These are phyloP conservation scores for Pomatostomus ruficeps DNA, from an alignment of 2,113 vertebrate genomes.

Conservation along the genomic window DNA sequence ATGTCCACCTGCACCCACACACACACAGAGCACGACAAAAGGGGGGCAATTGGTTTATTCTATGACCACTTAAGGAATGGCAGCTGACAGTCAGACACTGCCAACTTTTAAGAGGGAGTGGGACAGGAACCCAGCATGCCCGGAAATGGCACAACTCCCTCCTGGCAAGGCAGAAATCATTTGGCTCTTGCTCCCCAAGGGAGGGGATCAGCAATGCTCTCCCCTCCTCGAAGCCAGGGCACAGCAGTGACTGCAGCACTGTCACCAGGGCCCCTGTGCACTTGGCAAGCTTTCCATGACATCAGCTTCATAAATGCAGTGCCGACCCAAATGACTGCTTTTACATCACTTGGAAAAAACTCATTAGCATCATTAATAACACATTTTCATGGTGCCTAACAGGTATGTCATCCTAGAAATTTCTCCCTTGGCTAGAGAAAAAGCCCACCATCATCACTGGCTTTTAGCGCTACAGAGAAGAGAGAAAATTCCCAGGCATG, in stretches of 20 bases:
- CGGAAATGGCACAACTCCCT: constrained; percentile 29
- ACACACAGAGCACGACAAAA: neutral
- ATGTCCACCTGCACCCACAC: constrained; percentile 47
- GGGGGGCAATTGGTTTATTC: constrained; percentile 10
- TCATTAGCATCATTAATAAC: constrained; percentile 51
- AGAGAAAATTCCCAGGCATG: neutral
- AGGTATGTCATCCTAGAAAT: neutral
- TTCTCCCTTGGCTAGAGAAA: constrained; percentile 22
- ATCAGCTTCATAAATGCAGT: constrained; percentile 44
- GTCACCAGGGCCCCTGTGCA: neutral
- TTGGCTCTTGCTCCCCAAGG: neutral
- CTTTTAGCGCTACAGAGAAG: neutral
- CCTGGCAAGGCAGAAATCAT: neutral
- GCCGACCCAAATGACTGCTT: constrained; percentile 9
- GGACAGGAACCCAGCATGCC: constrained; percentile 6
- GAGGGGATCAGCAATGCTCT: neutral
- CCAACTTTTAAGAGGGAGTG: constrained; percentile 54
- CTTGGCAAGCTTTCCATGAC: constrained; percentile 33
- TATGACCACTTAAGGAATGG: constrained; percentile 56
- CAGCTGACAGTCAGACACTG: constrained; percentile 57
- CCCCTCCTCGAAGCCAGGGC: neutral
- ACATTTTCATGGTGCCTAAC: constrained; percentile 22
- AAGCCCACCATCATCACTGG: neutral
- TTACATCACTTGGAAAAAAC: constrained; percentile 54
- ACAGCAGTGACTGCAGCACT: neutral